Conservation (phyloP, 2,888 invertebrate genomes). For the Andrena hattorfiana region DNA sequence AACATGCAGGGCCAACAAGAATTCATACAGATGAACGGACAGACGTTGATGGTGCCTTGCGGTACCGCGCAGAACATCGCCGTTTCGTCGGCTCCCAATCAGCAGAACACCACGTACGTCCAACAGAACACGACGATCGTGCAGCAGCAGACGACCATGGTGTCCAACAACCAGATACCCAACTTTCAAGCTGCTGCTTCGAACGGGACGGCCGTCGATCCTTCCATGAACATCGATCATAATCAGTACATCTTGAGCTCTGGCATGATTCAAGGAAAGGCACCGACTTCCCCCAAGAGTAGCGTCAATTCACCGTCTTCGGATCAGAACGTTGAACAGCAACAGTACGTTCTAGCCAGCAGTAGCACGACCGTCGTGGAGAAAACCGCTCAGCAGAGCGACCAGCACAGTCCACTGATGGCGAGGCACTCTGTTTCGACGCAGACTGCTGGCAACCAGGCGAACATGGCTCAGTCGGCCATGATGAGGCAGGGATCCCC, state of each 20-base stretch:
- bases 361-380: constrained; percentile 76
- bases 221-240: constrained; percentile 87
- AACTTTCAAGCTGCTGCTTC: constrained; percentile 81
- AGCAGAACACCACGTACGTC: constrained; percentile 90
- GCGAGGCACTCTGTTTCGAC: constrained; percentile 91
- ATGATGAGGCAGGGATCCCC: constrained; percentile 87
- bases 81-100: constrained; percentile 86
- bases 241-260: constrained; percentile 85
- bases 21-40: constrained; percentile 90
- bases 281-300: constrained; percentile 79
- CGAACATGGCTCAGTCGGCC: constrained; percentile 83
- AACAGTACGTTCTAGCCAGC: constrained; percentile 78
- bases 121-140: constrained; percentile 95
- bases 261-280: constrained; percentile 80
- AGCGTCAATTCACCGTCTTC: constrained; percentile 77
- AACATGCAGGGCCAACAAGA: constrained; percentile 88
- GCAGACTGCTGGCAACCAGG: constrained; percentile 87
- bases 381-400: constrained; percentile 75
- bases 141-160: constrained; percentile 92
- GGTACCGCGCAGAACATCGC: constrained; percentile 87
- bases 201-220: constrained; percentile 76
- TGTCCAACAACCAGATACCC: constrained; percentile 89
- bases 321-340: constrained; percentile 83
- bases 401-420: constrained; percentile 81
- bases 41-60: constrained; percentile 90